A percentile compares a stretch with the other conserved stretches of the same genome.
phyloP scores from a whole-genome alignment of 2,113 vertebrate species.

The Neolamprologus sp. region DNA sequence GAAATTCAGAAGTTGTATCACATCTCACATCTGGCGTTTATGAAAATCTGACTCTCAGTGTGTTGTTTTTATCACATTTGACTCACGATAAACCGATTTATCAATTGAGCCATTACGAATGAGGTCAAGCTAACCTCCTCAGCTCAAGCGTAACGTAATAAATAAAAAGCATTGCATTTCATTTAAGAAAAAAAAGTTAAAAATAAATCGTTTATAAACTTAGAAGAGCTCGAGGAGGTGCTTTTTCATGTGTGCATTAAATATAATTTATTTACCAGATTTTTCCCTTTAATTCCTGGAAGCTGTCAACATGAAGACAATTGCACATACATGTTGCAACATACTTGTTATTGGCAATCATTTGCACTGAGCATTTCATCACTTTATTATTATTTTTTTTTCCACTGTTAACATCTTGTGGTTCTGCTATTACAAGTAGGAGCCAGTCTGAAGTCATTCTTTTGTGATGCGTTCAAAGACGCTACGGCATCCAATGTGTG shows the following conservation, averaged over 20 bases:
- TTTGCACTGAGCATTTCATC: not conserved
- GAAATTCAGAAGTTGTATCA: slow-evolving; percentile 11
- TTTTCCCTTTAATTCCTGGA: not conserved
- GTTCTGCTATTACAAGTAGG: not conserved
- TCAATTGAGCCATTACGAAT: slow-evolving; percentile 7
- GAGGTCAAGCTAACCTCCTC: not conserved
- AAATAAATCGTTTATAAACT: not conserved
- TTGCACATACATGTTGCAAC: not conserved
- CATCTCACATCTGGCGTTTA: not conserved
- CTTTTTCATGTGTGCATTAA: not conserved
- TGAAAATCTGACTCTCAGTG: not conserved
- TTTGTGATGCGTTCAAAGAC: slow-evolving; percentile 1
- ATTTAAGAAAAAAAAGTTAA: not conserved
- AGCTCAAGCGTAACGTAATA: slow-evolving; percentile 23
- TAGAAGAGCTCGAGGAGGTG: not conserved
- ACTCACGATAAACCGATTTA: slow-evolving; percentile 23
- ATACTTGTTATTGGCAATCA: not conserved
- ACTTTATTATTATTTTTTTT: not conserved
- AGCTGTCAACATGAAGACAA: not conserved
- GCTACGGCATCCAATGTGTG: not conserved
- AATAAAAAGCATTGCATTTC: slow-evolving; percentile 7
- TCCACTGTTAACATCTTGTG: not conserved
- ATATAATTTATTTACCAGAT: not conserved
- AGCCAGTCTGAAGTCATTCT: not conserved
- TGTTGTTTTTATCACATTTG: not conserved